Evolutionary conservation across 2,113 vertebrate species (phyloP).

Genomic region (Clarias gariepinus): DNA sequence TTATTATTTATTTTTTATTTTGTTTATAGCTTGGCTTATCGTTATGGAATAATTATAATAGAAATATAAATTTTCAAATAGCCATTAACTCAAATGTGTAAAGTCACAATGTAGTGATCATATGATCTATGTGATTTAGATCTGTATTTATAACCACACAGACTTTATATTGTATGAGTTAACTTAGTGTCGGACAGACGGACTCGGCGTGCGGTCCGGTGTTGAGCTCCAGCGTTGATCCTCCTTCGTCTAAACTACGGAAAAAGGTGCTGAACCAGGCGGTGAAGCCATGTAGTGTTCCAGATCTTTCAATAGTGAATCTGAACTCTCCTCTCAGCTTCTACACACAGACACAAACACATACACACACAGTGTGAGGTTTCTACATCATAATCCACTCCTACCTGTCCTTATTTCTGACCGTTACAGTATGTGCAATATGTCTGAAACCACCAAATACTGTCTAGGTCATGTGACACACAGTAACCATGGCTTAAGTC

Average conservation of each 20-base stretch:
- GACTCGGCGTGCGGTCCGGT: conserved; percentile 74
- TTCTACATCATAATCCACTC: not conserved
- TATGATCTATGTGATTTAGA: not conserved
- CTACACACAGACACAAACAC: conserved; percentile 59
- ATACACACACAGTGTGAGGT: not conserved
- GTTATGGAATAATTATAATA: not conserved
- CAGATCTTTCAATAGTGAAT: conserved; percentile 67
- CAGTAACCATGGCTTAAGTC: not conserved
- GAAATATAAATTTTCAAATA: not conserved
- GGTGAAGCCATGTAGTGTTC: conserved; percentile 73
- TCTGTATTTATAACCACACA: not conserved
- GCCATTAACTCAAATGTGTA: not conserved
- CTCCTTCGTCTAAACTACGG: conserved; percentile 64
- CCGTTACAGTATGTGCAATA: not conserved
- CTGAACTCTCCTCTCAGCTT: conserved; percentile 70
- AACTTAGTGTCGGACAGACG: conserved; percentile 8
- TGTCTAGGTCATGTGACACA: not conserved
- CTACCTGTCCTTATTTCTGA: not conserved
- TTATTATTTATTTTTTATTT: no score
- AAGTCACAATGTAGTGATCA: not conserved
- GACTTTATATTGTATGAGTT: not conserved
- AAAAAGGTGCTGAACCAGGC: conserved; percentile 78
- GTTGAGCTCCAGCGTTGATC: conserved; percentile 67
- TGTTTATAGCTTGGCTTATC: not conserved
- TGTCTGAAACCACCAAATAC: not conserved